Evolutionary conservation across 2,113 vertebrate genomes (phyloP), one percentile per base, ranked within the genome.

Genomic region (Xiphophorus hellerii): DNA sequence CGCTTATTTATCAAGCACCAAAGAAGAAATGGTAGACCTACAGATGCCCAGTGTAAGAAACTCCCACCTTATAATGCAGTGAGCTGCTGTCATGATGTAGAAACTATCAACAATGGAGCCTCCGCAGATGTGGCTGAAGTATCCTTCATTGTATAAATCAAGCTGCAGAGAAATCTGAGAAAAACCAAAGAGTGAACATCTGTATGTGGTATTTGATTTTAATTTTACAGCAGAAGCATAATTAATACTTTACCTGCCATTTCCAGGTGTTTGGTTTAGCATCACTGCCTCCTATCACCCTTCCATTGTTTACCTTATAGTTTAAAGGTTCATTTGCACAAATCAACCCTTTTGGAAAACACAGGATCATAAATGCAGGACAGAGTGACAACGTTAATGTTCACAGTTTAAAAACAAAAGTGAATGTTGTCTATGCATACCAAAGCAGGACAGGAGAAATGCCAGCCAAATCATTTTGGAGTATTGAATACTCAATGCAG

Each of bases 51-150:
- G 62, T 61, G 12, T 35, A 1, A 68, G 44, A 39, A 58, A 11
- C 73, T 6, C 87, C 84, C 77, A 94, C 93, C 54, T 12, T 20
- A 87, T 77, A 72, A 94, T 84, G 42, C 94, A 95, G 82, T 94
- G 94, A 30, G 94, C 94, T 58, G 93, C 92, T 15, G 94, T 94
- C 92, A 94, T 74, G 67, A 94, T 60, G 77, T 84, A 67, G 0
- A 25, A 78, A 62, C 0, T 0, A n/a, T 37, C 74, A 54, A 87
- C 63, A 3, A 94, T 4, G 0, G 81, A 76, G 62, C 92, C 91
- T 51, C 92, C 89, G 1, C 92, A 94, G 27, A 91, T 66, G 82
- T 93, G 94, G 31, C 15, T 13, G 61, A 68, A 94, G 0, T 4
- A 71, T 0, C 31, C 77, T 0, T 33, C 73, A 51, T 42, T 4